These are phyloP conservation scores for Ginglymostoma cirratum DNA, from an alignment of 2,113 vertebrate genomes.

Conservation along the genomic window DNA sequence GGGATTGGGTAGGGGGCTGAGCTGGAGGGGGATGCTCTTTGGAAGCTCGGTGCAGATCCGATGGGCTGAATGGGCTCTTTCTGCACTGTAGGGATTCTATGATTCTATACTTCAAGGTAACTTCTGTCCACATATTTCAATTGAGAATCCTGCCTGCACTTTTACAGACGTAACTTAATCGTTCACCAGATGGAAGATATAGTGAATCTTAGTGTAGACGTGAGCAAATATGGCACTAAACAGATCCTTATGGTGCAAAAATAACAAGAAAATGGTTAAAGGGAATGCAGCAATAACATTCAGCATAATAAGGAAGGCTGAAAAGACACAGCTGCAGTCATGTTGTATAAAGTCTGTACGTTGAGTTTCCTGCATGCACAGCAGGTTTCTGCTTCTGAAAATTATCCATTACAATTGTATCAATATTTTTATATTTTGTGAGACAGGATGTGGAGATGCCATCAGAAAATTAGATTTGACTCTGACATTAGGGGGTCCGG, in stretches of 20 bases:
- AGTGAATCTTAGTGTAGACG: not conserved
- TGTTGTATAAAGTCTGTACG: not conserved
- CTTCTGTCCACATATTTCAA: not conserved
- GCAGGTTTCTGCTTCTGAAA: conserved; percentile 68
- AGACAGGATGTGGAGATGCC: conserved; percentile 91
- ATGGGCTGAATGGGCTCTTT: too few species aligned
- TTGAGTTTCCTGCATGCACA: not conserved
- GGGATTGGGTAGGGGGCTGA: too few species aligned
- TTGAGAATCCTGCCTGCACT: not conserved
- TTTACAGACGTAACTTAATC: not conserved
- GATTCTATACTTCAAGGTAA: not conserved
- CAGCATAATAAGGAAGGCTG: not conserved
- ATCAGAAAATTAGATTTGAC: conserved; percentile 96
- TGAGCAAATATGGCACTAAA: not conserved
- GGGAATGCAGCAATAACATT: not conserved
- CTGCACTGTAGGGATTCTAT: too few species aligned
- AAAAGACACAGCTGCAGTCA: not conserved
- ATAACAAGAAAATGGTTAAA: conserved; percentile 2
- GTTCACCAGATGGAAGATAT: not conserved
- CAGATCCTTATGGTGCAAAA: not conserved
- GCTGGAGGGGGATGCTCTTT: too few species aligned
- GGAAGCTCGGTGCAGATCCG: too few species aligned
- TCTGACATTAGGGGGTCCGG: conserved; percentile 88
- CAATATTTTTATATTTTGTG: conserved; percentile 76
- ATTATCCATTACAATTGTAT: conserved; percentile 95